Evolutionary conservation across 1,140 invertebrate genomes (phyloP).

Genomic region (Plodia interpunctella): DNA sequence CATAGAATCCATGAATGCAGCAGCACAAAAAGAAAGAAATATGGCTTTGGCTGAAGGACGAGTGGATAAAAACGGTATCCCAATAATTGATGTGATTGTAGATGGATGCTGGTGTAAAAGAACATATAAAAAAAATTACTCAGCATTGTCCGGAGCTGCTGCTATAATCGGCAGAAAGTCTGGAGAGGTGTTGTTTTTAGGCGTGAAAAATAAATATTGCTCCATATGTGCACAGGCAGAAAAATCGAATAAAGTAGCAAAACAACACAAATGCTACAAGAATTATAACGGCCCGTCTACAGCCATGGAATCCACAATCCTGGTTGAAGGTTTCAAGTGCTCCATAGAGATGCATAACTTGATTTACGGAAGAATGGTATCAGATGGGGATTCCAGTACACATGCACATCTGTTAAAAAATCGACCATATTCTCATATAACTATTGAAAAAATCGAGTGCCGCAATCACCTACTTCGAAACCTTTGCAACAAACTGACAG

Average conservation of each 20-base stretch:
- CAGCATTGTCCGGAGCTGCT: not conserved
- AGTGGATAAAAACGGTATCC: not conserved
- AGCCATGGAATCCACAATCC: constrained; percentile 43
- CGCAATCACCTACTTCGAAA: constrained; percentile 1
- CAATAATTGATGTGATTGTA: not conserved
- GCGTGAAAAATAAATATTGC: constrained; percentile 46
- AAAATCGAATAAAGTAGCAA: not conserved
- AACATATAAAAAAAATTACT: not conserved
- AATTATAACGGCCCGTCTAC: constrained; percentile 38
- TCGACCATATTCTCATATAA: constrained; percentile 7
- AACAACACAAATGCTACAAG: constrained; percentile 37
- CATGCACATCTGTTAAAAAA: not conserved
- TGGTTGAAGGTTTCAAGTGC: constrained; percentile 48
- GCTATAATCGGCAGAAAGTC: constrained; percentile 3
- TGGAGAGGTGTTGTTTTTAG: constrained; percentile 32
- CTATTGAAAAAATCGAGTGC: constrained; percentile 12
- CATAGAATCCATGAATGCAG: too few relatives aligned
- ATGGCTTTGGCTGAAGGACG: too few relatives aligned
- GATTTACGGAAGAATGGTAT: constrained; percentile 12
- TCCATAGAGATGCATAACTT: constrained; percentile 44
- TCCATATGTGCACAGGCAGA: constrained; percentile 28
- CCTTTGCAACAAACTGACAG: constrained; percentile 9
- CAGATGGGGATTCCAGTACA: not conserved
- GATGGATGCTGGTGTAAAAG: not conserved
- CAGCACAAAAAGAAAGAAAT: too few relatives aligned